Conservation (phyloP, 2,797 vertebrate species). For the Smutsia temminckii region DNA sequence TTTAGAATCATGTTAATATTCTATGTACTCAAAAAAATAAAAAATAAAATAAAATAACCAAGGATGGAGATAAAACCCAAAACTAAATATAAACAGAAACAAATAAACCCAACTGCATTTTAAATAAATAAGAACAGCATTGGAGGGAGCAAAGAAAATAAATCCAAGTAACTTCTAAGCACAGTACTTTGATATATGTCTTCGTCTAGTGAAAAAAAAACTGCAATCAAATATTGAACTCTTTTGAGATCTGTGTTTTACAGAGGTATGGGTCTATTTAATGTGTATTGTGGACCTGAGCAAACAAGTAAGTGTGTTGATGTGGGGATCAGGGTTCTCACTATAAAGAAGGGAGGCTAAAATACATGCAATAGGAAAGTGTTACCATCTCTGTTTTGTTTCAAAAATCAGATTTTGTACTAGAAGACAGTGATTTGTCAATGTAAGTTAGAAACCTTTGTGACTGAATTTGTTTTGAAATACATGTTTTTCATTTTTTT, state of each 20-base stretch:
- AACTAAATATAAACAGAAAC: conserved; percentile 7
- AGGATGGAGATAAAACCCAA: background rate
- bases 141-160: background rate
- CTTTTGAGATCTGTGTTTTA: background rate
- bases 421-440: background rate
- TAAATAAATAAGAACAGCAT: background rate
- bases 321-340: background rate
- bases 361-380: background rate
- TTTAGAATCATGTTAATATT: background rate
- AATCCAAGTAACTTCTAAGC: background rate
- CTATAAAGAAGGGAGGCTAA: background rate
- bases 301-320: background rate
- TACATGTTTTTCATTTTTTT: background rate
- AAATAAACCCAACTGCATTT: background rate
- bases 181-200: background rate
- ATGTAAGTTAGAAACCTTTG: background rate
- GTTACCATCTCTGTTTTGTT: background rate
- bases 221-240: background rate
- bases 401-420: background rate
- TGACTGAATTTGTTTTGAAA: background rate
- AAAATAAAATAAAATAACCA: background rate
- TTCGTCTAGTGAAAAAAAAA: background rate
- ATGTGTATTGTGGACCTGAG: background rate
- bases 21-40: background rate
- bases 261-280: background rate